Evolutionary conservation across 2,797 vertebrate genomes (phyloP).

Genomic region (Falco novaeseelandiae): DNA sequence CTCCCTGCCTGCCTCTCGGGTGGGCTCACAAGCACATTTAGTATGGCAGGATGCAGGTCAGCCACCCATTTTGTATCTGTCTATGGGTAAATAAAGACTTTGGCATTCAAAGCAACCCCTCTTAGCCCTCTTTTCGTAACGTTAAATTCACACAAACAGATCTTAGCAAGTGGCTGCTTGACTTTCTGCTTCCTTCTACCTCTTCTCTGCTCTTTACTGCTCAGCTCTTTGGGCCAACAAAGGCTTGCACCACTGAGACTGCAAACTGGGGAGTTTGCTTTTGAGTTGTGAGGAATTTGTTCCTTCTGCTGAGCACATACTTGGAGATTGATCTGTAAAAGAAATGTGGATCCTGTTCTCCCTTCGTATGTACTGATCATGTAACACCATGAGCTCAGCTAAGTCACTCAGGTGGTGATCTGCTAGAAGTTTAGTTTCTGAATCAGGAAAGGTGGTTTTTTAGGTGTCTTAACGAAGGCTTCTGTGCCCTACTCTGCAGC

Average conservation of each 20-base stretch:
- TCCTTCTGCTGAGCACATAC: background rate
- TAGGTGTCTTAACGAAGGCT: background rate
- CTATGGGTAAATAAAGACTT: background rate
- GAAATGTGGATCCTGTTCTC: background rate
- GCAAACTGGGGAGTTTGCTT: background rate
- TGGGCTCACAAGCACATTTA: background rate
- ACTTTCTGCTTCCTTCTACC: slow-evolving; percentile 28
- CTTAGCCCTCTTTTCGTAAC: background rate
- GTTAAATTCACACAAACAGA: background rate
- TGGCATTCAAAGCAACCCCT: background rate
- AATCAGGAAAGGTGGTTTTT: background rate
- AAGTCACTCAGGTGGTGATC: background rate
- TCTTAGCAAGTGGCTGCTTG: background rate
- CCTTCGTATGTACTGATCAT: accelerated
- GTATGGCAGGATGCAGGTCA: background rate
- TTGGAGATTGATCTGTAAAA: background rate
- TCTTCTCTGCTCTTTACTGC: background rate
- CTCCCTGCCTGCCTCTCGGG: background rate
- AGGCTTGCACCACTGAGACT: background rate
- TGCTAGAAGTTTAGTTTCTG: background rate
- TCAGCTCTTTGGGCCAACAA: background rate
- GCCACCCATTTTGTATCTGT: background rate
- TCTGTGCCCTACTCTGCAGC: background rate
- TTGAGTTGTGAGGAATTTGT: background rate
- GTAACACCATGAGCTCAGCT: background rate